Evolutionary conservation across 2,888 invertebrate species (phyloP), one percentile per base, ranked within the genome.

Genomic region (Zygogramma bicolorata): DNA sequence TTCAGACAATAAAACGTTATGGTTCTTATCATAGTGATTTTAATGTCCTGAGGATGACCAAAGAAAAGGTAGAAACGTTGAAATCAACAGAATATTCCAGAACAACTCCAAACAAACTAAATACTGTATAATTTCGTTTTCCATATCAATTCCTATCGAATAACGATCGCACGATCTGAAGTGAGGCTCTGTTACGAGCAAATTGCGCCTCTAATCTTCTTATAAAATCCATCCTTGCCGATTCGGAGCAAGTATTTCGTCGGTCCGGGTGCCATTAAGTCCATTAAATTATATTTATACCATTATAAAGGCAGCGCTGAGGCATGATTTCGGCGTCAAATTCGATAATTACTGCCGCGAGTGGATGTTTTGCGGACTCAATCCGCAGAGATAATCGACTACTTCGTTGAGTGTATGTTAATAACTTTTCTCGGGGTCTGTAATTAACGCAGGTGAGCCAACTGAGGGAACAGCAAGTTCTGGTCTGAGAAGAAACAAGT

Each of bases 371-470:
- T 59, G 73, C 73, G 20, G 46, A 46, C 46, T 46, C 46, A 46
- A 46, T 46, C 20, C 46, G n/a, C n/a, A 1, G 2, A 46, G 75
- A 72, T 74, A 71, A 74, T 74, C 74, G 65, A 67, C 67, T 60
- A 60, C 65, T 73, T 61, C 71, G 65, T 73, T 70, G 68, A 75
- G 70, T 70, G 70, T 46, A 75, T 73, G 73, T 70, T 75, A 75
- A 75, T 73, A 73, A 70, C 65, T 71, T 25, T 63, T 63, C 63
- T 68, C 68, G 70, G 68, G 67, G 70, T 65, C 61, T 31, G 72
- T 72, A 76, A 76, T 76, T 74, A 74, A 60, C 62, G 74, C 76
- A 76, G 76, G 76, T 76, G 76, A 76, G 31, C 49, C 58, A 31
- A 65, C 29, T 49, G 53, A 49, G 46, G 25, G 46, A 42, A 63